Evolutionary conservation across 2,888 invertebrate genomes (phyloP).

Genomic region (Macroteleia sp.): DNA sequence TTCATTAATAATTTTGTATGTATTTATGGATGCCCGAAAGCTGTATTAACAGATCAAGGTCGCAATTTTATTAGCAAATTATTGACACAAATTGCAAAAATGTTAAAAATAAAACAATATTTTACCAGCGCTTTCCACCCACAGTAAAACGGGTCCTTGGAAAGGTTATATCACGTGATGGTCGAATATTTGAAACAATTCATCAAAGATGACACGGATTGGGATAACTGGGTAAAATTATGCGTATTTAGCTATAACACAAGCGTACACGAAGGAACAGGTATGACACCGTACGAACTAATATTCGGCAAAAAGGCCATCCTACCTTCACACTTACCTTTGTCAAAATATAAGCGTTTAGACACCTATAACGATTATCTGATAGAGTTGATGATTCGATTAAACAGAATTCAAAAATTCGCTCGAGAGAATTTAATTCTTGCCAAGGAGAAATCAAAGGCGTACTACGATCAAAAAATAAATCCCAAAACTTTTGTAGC

Average conservation of each 20-base stretch:
- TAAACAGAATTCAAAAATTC: neutral
- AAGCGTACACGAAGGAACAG: neutral
- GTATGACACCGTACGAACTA: neutral
- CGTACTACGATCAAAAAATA: neutral
- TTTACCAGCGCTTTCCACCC: neutral
- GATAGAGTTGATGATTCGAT: neutral
- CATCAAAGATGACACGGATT: neutral
- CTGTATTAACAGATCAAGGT: neutral
- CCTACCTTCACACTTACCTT: neutral
- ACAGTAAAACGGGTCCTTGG: neutral
- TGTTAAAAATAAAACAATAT: neutral
- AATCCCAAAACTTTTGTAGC: neutral
- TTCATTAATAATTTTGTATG: neutral
- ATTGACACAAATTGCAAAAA: no score
- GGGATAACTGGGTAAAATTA: constrained; percentile 9
- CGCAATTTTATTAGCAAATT: neutral
- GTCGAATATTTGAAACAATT: neutral
- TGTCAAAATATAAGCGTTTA: neutral
- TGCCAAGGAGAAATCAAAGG: neutral
- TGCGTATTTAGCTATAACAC: constrained; percentile 8
- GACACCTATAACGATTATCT: constrained; percentile 26
- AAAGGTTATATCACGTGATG: no score
- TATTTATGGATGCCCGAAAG: neutral
- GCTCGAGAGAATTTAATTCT: neutral
- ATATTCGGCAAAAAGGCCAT: neutral